Percentiles rank a stretch among this genome's conserved stretches.
These are phyloP conservation scores for Kryptopterus vitreolus DNA, from an alignment of 2,797 vertebrate species.

Conservation along the genomic window DNA sequence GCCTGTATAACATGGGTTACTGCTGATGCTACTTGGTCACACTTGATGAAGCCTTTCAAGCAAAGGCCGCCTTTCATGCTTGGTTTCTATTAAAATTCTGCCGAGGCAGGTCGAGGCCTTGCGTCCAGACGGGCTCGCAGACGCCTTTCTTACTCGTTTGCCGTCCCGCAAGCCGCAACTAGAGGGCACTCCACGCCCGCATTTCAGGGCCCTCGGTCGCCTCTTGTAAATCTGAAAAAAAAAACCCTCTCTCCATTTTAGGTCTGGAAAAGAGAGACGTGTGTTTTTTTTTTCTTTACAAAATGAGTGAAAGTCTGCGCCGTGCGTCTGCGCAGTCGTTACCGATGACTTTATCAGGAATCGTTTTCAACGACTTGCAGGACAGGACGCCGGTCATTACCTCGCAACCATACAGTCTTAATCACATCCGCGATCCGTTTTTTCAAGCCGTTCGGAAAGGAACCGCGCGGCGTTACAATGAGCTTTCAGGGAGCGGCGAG, in stretches of 20 bases:
- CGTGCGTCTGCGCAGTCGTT: neutral
- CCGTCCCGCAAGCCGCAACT: conserved; percentile 64
- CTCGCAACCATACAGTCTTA: neutral
- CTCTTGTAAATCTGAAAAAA: conserved; percentile 25
- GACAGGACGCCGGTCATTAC: neutral
- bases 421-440: neutral
- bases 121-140: conserved; percentile 58
- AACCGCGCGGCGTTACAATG: conserved; percentile 1
- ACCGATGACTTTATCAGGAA: conserved; percentile 11
- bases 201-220: conserved; percentile 56
- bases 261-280: conserved; percentile 54
- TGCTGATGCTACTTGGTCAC: conserved; percentile 86
- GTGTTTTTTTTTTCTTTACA: conserved; percentile 55
- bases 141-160: conserved; percentile 42
- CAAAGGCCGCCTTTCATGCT: conserved; percentile 80
- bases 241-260: conserved; percentile 74
- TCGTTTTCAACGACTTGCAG: neutral
- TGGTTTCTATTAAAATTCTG: conserved; percentile 81
- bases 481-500: conserved; percentile 23
- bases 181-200: conserved; percentile 90
- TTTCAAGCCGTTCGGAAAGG: conserved; percentile 7
- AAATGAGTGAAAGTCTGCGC: conserved; percentile 68
- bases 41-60: conserved; percentile 91
- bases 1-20: conserved; percentile 96
- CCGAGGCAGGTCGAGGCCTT: conserved; percentile 66